Conservation (phyloP, 2,888 invertebrate genomes). For the Pheosia tremula region DNA sequence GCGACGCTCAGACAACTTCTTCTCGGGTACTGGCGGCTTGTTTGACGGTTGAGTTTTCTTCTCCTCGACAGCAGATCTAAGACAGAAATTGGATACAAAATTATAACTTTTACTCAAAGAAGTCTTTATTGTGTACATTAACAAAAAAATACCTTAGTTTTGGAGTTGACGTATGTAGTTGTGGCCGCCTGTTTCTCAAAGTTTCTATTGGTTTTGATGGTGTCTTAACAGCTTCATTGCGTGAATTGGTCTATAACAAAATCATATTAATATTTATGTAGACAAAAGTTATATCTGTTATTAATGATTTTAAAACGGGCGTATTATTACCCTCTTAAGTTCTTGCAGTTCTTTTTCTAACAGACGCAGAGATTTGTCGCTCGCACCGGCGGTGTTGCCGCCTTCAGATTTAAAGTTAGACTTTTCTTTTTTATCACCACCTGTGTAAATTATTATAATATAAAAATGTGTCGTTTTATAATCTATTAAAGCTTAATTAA, state of each 20-base stretch:
- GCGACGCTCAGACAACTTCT: conserved; percentile 57
- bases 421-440: conserved; percentile 56
- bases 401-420: conserved; percentile 49
- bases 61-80: conserved; percentile 57
- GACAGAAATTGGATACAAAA: neutral
- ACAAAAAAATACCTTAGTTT: conserved; percentile 58
- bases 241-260: conserved; percentile 64
- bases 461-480: no score
- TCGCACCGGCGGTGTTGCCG: conserved; percentile 57
- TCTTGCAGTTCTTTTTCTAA: conserved; percentile 85
- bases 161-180: conserved; percentile 71
- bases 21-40: conserved; percentile 53
- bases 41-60: conserved; percentile 47
- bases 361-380: conserved; percentile 75
- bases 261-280: neutral
- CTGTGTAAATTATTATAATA: conserved; percentile 22
- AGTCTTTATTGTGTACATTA: neutral
- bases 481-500: neutral
- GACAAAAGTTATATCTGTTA: neutral
- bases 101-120: no score
- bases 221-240: conserved; percentile 54
- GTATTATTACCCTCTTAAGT: conserved; percentile 74
- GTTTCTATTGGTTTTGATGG: conserved; percentile 52
- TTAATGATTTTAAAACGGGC: conserved; percentile 1
- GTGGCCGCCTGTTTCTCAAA: conserved; percentile 56